Evolutionary conservation across 1,140 invertebrate species (phyloP).

Genomic region (Drosophila bocqueti): DNA sequence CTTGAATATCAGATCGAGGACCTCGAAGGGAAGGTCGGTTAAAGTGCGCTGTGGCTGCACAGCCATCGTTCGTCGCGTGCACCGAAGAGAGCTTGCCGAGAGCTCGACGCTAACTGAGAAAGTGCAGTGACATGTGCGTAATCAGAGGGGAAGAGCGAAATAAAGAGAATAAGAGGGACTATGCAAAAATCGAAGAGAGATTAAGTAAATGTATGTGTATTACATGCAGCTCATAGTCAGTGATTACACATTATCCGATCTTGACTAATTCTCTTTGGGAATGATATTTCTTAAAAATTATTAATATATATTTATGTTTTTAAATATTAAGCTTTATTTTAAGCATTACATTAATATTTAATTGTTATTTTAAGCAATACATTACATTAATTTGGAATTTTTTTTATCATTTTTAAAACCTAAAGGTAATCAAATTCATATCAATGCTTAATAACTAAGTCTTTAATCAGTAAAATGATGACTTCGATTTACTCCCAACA

Average conservation of each 20-base stretch:
- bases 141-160: not conserved
- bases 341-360: too few relatives aligned
- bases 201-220: too few relatives aligned
- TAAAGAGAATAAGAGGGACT: too few relatives aligned
- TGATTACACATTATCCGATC: not conserved
- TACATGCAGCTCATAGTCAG: not conserved
- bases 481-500: too few relatives aligned
- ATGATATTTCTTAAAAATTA: not conserved
- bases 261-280: not conserved
- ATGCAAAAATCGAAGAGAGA: not conserved
- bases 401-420: too few relatives aligned
- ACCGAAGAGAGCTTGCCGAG: not conserved
- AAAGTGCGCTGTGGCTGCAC: not conserved
- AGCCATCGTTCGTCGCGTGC: not conserved
- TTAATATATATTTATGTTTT: too few relatives aligned
- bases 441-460: too few relatives aligned
- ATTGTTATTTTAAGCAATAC: too few relatives aligned
- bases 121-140: not conserved
- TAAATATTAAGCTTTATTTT: too few relatives aligned
- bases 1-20: not conserved
- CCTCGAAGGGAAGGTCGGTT: constrained; percentile 6
- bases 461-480: too few relatives aligned
- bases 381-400: too few relatives aligned
- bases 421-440: too few relatives aligned
- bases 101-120: not conserved